Evolutionary conservation across 2,797 vertebrate genomes (phyloP).

Genomic region (Botia almorhae): DNA sequence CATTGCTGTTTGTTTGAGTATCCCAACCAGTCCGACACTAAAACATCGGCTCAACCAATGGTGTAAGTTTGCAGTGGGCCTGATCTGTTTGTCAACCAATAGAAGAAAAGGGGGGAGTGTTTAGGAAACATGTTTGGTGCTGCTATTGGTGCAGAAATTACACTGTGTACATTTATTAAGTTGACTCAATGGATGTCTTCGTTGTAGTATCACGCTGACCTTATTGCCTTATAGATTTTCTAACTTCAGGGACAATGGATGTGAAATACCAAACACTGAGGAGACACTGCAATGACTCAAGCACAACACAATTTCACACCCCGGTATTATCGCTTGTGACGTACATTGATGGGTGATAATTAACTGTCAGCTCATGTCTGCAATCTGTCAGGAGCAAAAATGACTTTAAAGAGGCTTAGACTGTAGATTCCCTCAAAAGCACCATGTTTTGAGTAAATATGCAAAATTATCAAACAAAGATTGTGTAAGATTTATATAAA

Average conservation of each 20-base stretch:
- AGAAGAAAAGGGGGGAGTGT: neutral
- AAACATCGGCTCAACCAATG: neutral
- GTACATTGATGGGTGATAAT: constrained; percentile 30
- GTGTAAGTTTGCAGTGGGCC: neutral
- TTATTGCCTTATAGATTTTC: neutral
- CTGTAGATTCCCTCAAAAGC: constrained; percentile 1
- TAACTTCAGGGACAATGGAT: neutral
- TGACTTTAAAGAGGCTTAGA: constrained; percentile 27
- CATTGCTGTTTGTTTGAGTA: neutral
- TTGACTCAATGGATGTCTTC: neutral
- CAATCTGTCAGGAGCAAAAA: constrained; percentile 35
- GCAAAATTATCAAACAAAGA: neutral
- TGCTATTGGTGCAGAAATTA: too few relatives aligned
- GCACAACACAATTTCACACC: constrained; percentile 7
- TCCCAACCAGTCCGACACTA: too few relatives aligned
- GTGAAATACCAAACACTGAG: neutral
- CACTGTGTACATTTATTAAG: neutral
- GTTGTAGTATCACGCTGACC: neutral
- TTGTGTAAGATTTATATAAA: neutral
- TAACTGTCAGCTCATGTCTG: constrained; percentile 47
- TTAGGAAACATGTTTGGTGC: neutral
- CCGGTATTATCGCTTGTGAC: constrained; percentile 18
- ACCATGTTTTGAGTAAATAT: neutral
- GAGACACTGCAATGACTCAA: neutral
- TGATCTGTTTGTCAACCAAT: neutral